These are phyloP conservation scores for Pampus argenteus DNA, from an alignment of 2,797 vertebrate species.

Conservation along the genomic window DNA sequence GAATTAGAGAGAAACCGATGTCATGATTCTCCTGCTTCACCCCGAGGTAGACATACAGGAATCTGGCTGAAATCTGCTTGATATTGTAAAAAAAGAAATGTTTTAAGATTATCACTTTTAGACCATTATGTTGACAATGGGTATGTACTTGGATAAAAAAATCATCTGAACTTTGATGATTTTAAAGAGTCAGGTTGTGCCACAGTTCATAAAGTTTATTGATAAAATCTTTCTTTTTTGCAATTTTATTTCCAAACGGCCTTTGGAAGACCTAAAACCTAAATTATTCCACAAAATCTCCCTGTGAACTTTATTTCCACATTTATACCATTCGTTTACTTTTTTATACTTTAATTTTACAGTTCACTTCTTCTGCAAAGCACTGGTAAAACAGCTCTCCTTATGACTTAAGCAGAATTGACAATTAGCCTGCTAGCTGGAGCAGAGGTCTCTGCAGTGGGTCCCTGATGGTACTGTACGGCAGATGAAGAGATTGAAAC, in stretches of 20 bases:
- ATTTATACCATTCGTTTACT: slow-evolving; percentile 49
- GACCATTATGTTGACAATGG: slow-evolving; percentile 15
- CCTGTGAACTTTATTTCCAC: slow-evolving; percentile 56
- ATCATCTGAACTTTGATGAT: slow-evolving; percentile 18
- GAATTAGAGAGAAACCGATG: slow-evolving; percentile 56
- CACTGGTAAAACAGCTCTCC: slow-evolving; percentile 69
- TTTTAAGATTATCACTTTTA: slow-evolving; percentile 15
- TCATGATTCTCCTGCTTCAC: slow-evolving; percentile 43
- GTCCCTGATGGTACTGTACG: slow-evolving; percentile 74
- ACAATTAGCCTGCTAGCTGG: slow-evolving; percentile 79
- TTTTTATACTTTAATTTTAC: slow-evolving; percentile 53
- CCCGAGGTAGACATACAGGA: slow-evolving; percentile 21
- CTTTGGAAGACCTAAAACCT: no score
- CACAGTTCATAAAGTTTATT: slow-evolving; percentile 44
- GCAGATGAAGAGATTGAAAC: slow-evolving; percentile 80
- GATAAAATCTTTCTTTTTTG: slow-evolving; percentile 28
- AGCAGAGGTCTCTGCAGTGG: slow-evolving; percentile 77
- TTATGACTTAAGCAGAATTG: slow-evolving; percentile 78
- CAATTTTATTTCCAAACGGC: slow-evolving; percentile 45
- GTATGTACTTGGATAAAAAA: slow-evolving; percentile 18
- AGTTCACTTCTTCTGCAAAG: slow-evolving; percentile 62
- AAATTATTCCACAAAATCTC: slow-evolving; percentile 53
- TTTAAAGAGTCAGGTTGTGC: slow-evolving; percentile 27
- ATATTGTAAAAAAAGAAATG: background rate
- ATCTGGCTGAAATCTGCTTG: slow-evolving; percentile 1